These are phyloP conservation scores for Notolepis coatsorum DNA, from an alignment of 2,797 vertebrate genomes.

Conservation along the genomic window DNA sequence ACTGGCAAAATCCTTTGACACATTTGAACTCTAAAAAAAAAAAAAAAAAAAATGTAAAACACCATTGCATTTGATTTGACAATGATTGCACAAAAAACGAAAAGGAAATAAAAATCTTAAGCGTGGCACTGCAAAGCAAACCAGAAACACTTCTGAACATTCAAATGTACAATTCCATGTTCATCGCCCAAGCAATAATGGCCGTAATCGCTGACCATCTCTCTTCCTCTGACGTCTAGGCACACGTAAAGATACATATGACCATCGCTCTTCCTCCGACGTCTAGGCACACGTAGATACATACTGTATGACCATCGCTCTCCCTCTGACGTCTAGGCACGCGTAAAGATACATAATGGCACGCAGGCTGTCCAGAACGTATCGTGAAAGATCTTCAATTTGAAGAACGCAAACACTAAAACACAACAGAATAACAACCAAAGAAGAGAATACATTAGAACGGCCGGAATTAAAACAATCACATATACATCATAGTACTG, in stretches of 20 bases:
- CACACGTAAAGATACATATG: background rate
- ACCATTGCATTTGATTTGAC: background rate
- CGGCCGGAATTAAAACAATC: background rate
- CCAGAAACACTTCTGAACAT: background rate
- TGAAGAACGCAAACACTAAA: slow-evolving; percentile 17
- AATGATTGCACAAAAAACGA: background rate
- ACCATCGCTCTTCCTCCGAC: background rate
- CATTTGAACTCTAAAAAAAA: background rate
- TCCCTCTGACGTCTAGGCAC: background rate
- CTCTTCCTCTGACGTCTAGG: background rate
- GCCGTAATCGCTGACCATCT: too few species aligned
- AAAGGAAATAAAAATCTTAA: background rate
- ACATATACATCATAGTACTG: background rate
- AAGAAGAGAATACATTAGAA: background rate
- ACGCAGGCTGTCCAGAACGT: background rate
- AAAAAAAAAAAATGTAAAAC: slow-evolving; percentile 21
- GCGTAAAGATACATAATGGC: background rate
- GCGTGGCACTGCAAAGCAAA: background rate
- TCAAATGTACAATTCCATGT: too few species aligned
- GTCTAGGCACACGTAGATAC: background rate
- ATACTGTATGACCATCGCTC: background rate
- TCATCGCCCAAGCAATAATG: too few species aligned
- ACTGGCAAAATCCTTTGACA: slow-evolving; percentile 40
- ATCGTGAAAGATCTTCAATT: too few species aligned
- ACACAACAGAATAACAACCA: slow-evolving; percentile 21